Evolutionary conservation across 2,797 vertebrate species (phyloP).

Genomic region (Novumbra hubbsi): DNA sequence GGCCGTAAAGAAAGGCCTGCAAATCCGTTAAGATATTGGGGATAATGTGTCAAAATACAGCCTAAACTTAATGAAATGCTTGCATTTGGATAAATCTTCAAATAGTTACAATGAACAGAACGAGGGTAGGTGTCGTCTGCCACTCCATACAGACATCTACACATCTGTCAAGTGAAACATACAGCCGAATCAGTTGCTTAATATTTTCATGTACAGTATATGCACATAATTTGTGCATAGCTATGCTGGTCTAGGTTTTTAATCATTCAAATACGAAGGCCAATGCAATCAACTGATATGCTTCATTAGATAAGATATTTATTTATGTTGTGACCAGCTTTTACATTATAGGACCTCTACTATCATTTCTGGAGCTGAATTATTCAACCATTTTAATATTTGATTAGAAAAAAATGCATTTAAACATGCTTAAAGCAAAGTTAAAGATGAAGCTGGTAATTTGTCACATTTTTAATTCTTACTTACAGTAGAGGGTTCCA

Average conservation of each 20-base stretch:
- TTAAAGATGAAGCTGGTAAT: slow-evolving; percentile 55
- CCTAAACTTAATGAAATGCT: neutral
- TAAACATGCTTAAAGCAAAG: slow-evolving; percentile 58
- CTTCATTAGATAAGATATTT: slow-evolving; percentile 51
- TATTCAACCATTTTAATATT: slow-evolving; percentile 71
- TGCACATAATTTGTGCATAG: slow-evolving; percentile 15
- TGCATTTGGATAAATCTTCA: neutral
- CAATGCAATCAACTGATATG: slow-evolving; percentile 55
- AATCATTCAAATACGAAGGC: slow-evolving; percentile 47
- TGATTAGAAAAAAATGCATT: slow-evolving; percentile 60
- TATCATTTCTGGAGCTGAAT: slow-evolving; percentile 62
- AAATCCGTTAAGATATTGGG: neutral
- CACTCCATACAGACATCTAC: neutral
- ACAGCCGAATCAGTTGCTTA: slow-evolving; percentile 11
- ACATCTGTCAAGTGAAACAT: neutral
- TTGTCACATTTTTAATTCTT: slow-evolving; percentile 52
- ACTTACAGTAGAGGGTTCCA: slow-evolving; percentile 18
- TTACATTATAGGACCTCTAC: slow-evolving; percentile 51
- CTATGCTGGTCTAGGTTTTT: slow-evolving; percentile 25
- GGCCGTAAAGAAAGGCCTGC: slow-evolving; percentile 32
- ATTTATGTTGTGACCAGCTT: slow-evolving; percentile 47
- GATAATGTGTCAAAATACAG: neutral
- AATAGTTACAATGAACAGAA: neutral
- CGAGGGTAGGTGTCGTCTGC: neutral
- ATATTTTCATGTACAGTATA: neutral